A percentile compares a stretch with the other conserved stretches of the same genome.
Conservation (phyloP, 1,140 invertebrate genomes). For the Diachasma alloeum region DNA sequence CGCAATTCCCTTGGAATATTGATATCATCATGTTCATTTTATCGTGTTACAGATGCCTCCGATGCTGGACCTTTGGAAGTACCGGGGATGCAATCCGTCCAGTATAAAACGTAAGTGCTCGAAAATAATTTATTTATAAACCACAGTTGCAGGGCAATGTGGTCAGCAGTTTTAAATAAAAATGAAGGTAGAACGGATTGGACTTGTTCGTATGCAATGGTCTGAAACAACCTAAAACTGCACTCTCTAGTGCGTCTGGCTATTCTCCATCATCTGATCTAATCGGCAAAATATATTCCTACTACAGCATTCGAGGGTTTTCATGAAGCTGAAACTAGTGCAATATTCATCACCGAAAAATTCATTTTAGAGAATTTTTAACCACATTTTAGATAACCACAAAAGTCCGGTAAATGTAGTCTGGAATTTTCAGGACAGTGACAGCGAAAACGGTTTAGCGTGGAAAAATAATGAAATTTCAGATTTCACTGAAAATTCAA, state of each 20-base stretch:
- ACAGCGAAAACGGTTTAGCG: too few relatives aligned
- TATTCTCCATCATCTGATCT: background rate
- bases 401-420: too few relatives aligned
- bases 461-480: too few relatives aligned
- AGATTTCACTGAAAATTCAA: too few relatives aligned
- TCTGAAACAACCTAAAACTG: background rate
- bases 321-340: too few relatives aligned
- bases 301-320: too few relatives aligned
- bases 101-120: background rate
- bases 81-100: constrained; percentile 22
- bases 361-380: too few relatives aligned
- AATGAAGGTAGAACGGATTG: constrained; percentile 15
- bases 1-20: background rate
- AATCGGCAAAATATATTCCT: background rate
- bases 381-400: too few relatives aligned
- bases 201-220: background rate
- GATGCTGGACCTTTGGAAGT: constrained; percentile 12
- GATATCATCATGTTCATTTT: background rate
- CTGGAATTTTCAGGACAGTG: too few relatives aligned
- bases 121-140: constrained; percentile 15
- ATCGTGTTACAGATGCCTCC: background rate
- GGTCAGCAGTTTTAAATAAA: constrained; percentile 16
- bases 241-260: constrained; percentile 18
- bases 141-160: constrained; percentile 8
- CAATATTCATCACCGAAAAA: too few relatives aligned